A percentile compares a stretch with the other conserved stretches of the same genome.
Evolutionary conservation across 2,113 vertebrate species (phyloP).

Genomic region (Neodon shergylaensis): DNA sequence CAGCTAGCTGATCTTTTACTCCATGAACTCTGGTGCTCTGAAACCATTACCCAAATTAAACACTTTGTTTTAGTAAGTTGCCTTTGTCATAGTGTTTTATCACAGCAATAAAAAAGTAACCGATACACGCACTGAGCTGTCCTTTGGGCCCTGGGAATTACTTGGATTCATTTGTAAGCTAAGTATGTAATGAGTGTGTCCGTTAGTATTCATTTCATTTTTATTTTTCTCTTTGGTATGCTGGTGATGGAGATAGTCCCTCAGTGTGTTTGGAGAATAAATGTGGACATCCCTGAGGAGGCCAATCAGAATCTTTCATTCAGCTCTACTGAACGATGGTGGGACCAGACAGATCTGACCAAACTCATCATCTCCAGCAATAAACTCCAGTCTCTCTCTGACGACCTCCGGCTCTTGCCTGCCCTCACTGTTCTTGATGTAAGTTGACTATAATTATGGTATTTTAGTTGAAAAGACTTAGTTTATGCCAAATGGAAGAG

Average conservation of each 20-base stretch:
- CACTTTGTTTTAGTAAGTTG: background rate
- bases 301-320: conserved; percentile 91
- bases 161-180: conserved; percentile 9
- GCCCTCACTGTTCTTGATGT: conserved; percentile 93
- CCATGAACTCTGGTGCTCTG: background rate
- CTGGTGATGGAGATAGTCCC: conserved; percentile 87
- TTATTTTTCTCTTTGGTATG: background rate
- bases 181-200: conserved; percentile 5
- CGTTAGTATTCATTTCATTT: conserved; percentile 5
- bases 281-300: conserved; percentile 92
- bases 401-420: conserved; percentile 92
- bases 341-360: conserved; percentile 96
- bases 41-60: background rate
- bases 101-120: background rate
- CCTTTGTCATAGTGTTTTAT: background rate
- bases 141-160: background rate
- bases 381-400: conserved; percentile 90
- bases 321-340: conserved; percentile 92
- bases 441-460: conserved; percentile 68
- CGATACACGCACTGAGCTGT: no score
- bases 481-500: background rate
- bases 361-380: conserved; percentile 96
- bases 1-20: background rate
- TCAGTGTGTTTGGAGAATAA: conserved; percentile 93
- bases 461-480: conserved; percentile 12